These are phyloP conservation scores for Amazona guildingii DNA, from an alignment of 2,113 vertebrate species.

Conservation along the genomic window DNA sequence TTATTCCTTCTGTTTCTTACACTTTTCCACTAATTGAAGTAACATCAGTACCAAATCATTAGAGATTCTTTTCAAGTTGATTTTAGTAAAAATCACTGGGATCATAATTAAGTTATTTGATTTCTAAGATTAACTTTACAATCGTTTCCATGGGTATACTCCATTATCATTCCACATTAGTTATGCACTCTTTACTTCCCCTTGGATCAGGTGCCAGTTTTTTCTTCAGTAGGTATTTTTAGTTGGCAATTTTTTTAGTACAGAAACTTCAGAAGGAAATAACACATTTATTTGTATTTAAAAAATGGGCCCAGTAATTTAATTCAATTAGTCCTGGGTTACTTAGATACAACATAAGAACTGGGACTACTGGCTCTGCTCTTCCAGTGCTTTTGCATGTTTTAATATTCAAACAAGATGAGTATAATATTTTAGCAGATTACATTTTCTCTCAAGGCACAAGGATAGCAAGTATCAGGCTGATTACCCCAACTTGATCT, in stretches of 20 bases:
- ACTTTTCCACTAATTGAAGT: slow-evolving; percentile 22
- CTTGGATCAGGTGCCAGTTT: slow-evolving; percentile 15
- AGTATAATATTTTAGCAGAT: background rate
- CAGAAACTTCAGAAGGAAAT: background rate
- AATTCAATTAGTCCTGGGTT: background rate
- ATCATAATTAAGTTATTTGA: background rate
- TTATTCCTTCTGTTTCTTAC: slow-evolving; percentile 59
- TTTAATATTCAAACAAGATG: background rate
- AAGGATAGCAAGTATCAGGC: background rate
- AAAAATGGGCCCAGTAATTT: background rate
- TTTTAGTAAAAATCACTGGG: slow-evolving; percentile 45
- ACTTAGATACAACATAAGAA: background rate
- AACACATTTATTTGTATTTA: background rate
- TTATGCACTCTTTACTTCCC: background rate
- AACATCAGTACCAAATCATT: slow-evolving; percentile 11
- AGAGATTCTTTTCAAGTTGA: slow-evolving; percentile 45
- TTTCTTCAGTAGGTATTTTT: slow-evolving; percentile 9
- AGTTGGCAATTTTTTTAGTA: background rate
- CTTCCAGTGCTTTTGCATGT: background rate
- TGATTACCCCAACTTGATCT: background rate
- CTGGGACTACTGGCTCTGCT: background rate
- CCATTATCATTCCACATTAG: background rate
- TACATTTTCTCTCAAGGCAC: background rate
- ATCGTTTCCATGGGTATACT: background rate
- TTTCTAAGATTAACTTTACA: slow-evolving; percentile 32